Base-by-base conservation (phyloP, 2,888 invertebrate species). In the Agrochola litura region DNA sequence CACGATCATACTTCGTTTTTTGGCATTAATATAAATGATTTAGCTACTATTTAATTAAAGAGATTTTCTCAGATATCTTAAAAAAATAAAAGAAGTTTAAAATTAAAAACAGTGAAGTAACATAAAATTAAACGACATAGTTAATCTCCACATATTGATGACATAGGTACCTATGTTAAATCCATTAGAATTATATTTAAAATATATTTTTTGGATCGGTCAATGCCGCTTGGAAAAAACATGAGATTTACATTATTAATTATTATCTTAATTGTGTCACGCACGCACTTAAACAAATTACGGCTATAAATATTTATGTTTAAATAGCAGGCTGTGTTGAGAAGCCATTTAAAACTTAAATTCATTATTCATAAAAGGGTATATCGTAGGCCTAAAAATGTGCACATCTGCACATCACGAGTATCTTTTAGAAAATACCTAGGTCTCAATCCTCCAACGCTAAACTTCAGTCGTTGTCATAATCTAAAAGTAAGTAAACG, bases 231-330 rank as follows among this genome's bases (percentile, higher is more conserved):
- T 43, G 10, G 30, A 30, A 30, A 19, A 73, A 58, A 46, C 19
- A 30, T 66, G n/a, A 16, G 16, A 67, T 56, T 73, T n/a, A 56
- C 30, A n/a, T 41, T 12, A 25, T 66, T 67, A 52, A n/a, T 41
- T 12, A 25, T 66, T 67, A 52, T 25, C 6, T 41, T 3, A 10
- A 72, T 52, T 66, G 6, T 41, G 16, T 54, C 22, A 67, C 22
- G 9, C 6, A 41, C 10, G 9, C 6, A 41, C 10, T 2, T 41
- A 9, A 19, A 25, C 0, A 58, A 10, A 14, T 25, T 1, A 25
- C 2, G 1, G 4, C 4, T 25, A 49, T 19, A 30, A 19, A 25
- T 49, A 46, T 49, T 46, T 25, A 19, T 25, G 25, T 25, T 46
- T 14, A 25, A 25, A 58, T 14, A 19, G 8, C 5, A 37, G 37